Evolutionary conservation across 2,797 vertebrate genomes (phyloP), one percentile per base, ranked within the genome.

Genomic region (Adelosebastes latens): DNA sequence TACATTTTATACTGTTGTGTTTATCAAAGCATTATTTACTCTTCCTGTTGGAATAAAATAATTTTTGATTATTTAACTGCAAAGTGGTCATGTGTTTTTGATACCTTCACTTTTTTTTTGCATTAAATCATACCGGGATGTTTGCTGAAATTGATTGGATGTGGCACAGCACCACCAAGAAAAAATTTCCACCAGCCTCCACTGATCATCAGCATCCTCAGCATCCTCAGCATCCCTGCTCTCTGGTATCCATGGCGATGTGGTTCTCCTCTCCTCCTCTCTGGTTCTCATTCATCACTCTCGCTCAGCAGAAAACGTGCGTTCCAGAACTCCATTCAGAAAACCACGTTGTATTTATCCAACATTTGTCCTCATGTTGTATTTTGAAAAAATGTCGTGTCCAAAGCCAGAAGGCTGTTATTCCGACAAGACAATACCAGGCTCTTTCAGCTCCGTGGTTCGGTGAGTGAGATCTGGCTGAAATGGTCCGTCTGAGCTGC

Each of bases 271-370:
- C 56, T 66, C 27, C 25, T 75, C 73, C 52, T 29, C 55, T 18
- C 32, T 24, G 74, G 9, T 75, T 81, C 78, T 86, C 75, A 88
- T 83, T 88, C 87, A 88, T 91, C 80, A 79, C 74, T 75, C 77
- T 79, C 39, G 55, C 79, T 36, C 64, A 71, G 6, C 49, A 11
- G 52, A 32, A 78, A 65, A 65, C 71, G 52, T 61, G 86, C 71
- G 79, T 77, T 86, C 81, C 46, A 74, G 31, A 29, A 64, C 42
- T 76, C 24, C 46, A 25, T 18, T 69, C 61, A 69, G n/a, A 42
- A 64, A 12, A 49, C 20, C 55, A 66, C 36, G 36, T 36, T 3
- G 7, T 20, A 42, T 85, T 71, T 22, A 74, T 42, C 58, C 80
- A 13, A n/a, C 77, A 61, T 56, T 10, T 22, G 72, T 74, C 62